phyloP scores from a whole-genome alignment of 2,888 invertebrate genomes.

The Nomada goodeniana region DNA sequence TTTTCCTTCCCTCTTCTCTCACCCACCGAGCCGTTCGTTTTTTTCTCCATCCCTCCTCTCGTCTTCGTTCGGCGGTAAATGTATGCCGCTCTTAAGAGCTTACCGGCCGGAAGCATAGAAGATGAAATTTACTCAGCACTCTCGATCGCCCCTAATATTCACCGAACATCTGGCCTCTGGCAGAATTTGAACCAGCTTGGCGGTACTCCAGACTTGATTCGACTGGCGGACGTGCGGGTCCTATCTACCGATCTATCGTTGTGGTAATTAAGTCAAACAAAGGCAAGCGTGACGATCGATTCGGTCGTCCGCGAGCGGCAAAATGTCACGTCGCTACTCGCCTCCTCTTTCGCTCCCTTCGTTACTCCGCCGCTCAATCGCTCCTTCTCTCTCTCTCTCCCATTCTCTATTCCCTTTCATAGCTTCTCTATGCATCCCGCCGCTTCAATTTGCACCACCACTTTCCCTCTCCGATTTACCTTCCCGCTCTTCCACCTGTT shows the following conservation, averaged over 20 bases:
- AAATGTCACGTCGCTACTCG: constrained; percentile 67
- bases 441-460: constrained; percentile 33
- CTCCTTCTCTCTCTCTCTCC: background rate
- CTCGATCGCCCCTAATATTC: constrained; percentile 67
- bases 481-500: background rate
- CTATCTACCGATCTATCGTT: constrained; percentile 71
- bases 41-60: constrained; percentile 13
- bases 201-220: constrained; percentile 47
- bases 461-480: constrained; percentile 32
- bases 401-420: background rate
- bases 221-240: constrained; percentile 62
- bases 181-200: constrained; percentile 49
- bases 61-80: constrained; percentile 24
- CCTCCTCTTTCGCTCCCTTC: background rate
- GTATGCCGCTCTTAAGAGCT: constrained; percentile 67
- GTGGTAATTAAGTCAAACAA: constrained; percentile 74
- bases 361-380: background rate
- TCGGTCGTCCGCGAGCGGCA: constrained; percentile 60
- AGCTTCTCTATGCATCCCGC: constrained; percentile 7
- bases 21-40: background rate
- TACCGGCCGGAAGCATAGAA: constrained; percentile 62
- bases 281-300: constrained; percentile 73
- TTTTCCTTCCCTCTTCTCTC: constrained; percentile 3
- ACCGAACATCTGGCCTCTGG: constrained; percentile 46
- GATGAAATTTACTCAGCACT: constrained; percentile 71